Base-by-base conservation (phyloP, 1,140 invertebrate species). In the Bacillus rossius region DNA sequence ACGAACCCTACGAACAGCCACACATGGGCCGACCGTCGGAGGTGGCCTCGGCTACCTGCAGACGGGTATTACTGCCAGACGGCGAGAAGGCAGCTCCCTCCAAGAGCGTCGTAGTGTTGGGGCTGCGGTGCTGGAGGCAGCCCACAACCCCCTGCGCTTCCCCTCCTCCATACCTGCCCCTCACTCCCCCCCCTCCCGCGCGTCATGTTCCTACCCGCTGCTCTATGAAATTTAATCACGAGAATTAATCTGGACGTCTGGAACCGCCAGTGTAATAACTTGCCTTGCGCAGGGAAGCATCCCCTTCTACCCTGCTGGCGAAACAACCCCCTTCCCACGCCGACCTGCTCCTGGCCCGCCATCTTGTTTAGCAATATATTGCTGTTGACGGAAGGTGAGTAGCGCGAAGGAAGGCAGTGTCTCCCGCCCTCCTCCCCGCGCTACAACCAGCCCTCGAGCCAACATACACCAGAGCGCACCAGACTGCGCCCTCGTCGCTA, bases 211-310 rank as follows among this genome's bases (percentile, higher is more conserved):
- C 23, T 57, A 57, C 55, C 38, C 41, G 55, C 20, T 57, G 57
- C 49, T 54, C 49, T 59, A 59, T 59, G 57, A 59, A 59, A 59
- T 59, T 59, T 59, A 59, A 59, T 59, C 57, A 59, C 51, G 57
- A 59, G 57, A 59, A 59, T 59, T 59, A 59, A 59, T 59, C 57
- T 59, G 57, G 57, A 59, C 57, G 57, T 59, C 57, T 59, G 57
- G 57, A 59, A 59, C 57, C 57, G 45, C 57, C 48, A 52, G 57
- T 34, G 49, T 59, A 59, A 59, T 59, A 59, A 59, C 49, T 59
- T 59, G 45, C 45, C 40, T 22, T 48, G 47, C 19, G 45, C 38
- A 42, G 37, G 29, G 5, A 34, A 34, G 29, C 29, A 34, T 7
- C 29, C 29, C 29, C 10, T 10, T 34, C 29, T 34, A n/a, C n/a